Percentiles rank a stretch among this genome's conserved stretches.
Evolutionary conservation across 1,140 invertebrate genomes (phyloP).

Genomic region (Tetragonula clypearis): DNA sequence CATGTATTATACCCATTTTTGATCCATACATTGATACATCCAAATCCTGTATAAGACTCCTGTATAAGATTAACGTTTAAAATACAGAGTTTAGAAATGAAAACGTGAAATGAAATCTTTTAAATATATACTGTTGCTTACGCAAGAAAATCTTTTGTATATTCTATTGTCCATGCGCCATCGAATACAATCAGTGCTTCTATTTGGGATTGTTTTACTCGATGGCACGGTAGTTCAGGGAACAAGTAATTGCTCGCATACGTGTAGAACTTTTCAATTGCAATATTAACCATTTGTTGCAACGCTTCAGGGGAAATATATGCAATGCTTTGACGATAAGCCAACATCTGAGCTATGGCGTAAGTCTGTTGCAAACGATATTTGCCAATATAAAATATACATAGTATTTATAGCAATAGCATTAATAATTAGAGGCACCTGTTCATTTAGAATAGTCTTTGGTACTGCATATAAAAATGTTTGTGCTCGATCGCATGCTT

Average conservation of each 20-base stretch:
- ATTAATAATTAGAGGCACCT: conserved; percentile 60
- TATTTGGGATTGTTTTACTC: conserved; percentile 73
- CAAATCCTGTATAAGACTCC: conserved; percentile 78
- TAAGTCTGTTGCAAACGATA: conserved; percentile 62
- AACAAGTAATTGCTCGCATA: conserved; percentile 67
- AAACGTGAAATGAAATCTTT: conserved; percentile 8
- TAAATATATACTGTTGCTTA: conserved; percentile 71
- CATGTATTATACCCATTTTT: conserved; percentile 83
- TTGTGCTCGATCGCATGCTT: conserved; percentile 83
- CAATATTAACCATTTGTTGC: conserved; percentile 55
- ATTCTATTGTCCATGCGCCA: conserved; percentile 81
- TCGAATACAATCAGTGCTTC: conserved; percentile 82
- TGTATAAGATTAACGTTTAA: conserved; percentile 48
- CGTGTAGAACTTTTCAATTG: conserved; percentile 58
- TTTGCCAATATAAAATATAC: background rate
- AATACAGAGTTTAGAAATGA: conserved; percentile 14
- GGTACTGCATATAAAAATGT: conserved; percentile 74
- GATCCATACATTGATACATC: conserved; percentile 83
- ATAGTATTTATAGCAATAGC: background rate
- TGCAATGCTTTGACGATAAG: conserved; percentile 61
- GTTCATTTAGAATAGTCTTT: conserved; percentile 68
- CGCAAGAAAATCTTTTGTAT: conserved; percentile 82
- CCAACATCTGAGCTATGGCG: conserved; percentile 68
- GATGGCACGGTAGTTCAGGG: conserved; percentile 72
- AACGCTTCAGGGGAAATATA: conserved; percentile 66